A percentile compares a stretch with the other conserved stretches of the same genome.
Conservation (phyloP, 2,888 invertebrate genomes). For the Hartigia nigra region DNA sequence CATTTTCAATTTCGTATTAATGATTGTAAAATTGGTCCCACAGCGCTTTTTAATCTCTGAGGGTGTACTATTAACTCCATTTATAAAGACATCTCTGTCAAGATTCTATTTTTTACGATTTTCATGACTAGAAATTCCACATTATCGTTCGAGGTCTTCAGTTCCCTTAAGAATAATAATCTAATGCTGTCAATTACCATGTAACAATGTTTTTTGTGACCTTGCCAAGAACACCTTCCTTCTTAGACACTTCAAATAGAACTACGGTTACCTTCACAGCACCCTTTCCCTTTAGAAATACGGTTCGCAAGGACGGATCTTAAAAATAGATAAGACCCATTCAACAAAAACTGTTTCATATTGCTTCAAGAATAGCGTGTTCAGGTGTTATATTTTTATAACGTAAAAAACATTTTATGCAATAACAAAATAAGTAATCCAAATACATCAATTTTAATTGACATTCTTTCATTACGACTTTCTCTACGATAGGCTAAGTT, state of each 20-base stretch:
- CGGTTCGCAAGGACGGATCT: background rate
- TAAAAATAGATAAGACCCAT: background rate
- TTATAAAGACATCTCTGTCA: background rate
- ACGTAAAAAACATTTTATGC: background rate
- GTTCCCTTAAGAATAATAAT: background rate
- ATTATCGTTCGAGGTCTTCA: background rate
- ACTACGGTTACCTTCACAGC: background rate
- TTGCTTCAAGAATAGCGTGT: background rate
- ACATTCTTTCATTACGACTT: background rate
- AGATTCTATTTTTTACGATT: background rate
- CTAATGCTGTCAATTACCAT: background rate
- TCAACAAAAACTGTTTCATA: background rate
- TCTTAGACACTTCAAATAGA: background rate
- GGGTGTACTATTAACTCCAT: background rate
- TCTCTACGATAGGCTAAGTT: background rate
- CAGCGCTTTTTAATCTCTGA: background rate
- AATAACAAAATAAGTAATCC: background rate
- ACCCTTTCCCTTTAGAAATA: background rate
- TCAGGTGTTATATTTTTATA: background rate
- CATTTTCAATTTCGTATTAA: too few species aligned
- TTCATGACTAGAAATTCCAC: background rate
- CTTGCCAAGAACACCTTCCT: background rate
- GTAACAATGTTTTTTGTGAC: background rate
- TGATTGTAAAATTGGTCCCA: background rate
- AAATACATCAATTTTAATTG: background rate